Percentiles rank a stretch among this genome's conserved stretches.
Conservation (phyloP, 1,140 invertebrate species). For the Tribolium castaneum region DNA sequence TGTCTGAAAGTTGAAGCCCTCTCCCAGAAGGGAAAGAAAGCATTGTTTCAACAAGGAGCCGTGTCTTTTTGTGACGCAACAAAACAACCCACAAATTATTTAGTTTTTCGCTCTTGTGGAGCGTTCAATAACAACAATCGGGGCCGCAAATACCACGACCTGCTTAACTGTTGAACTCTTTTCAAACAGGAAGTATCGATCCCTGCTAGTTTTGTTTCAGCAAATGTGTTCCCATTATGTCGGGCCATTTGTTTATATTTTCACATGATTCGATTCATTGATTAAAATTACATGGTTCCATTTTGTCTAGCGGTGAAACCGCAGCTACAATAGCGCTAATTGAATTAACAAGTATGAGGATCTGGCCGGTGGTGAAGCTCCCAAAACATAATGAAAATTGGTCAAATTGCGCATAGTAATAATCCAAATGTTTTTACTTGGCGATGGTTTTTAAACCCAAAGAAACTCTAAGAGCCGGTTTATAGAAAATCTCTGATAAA, state of each 20-base stretch:
- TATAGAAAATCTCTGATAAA: no score
- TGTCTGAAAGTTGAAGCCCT: constrained; percentile 41
- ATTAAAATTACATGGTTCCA: neutral
- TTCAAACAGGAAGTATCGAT: neutral
- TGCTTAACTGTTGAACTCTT: no score
- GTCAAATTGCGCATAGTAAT: neutral
- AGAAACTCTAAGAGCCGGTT: no score
- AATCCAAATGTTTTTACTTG: no score
- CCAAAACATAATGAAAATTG: constrained; percentile 3
- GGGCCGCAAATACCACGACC: no score
- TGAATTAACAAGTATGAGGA: constrained; percentile 6
- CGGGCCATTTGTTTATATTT: neutral
- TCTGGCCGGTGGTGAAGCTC: neutral
- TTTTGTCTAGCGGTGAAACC: constrained; percentile 13
- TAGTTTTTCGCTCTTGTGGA: neutral
- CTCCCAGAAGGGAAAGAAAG: constrained; percentile 33
- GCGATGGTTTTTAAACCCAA: no score
- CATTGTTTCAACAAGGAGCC: neutral
- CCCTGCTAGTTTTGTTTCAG: neutral
- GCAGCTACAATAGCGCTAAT: constrained; percentile 16
- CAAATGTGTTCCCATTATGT: neutral
- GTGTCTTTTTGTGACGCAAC: neutral
- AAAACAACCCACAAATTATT: constrained; percentile 10
- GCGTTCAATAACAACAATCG: no score
- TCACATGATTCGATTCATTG: neutral